phyloP scores from a whole-genome alignment of 2,888 invertebrate species.

The Ectropis crepuscularia region DNA sequence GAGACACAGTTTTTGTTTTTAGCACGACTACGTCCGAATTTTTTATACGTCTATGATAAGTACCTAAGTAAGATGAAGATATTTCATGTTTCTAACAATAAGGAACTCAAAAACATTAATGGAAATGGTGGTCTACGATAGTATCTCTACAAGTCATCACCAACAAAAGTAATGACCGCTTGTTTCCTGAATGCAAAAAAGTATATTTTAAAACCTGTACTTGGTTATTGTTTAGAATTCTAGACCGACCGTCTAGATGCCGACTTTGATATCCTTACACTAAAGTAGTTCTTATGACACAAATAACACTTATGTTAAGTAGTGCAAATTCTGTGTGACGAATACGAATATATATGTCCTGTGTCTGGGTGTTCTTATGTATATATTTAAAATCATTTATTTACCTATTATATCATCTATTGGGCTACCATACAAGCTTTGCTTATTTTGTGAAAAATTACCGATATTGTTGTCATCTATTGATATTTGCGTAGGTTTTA shows the following conservation, averaged over 20 bases:
- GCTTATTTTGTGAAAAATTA: no score
- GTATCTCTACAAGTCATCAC: conserved; percentile 11
- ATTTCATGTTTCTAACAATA: conserved; percentile 7
- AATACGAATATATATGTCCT: no score
- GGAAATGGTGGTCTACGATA: conserved; percentile 8
- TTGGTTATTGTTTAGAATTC: neutral
- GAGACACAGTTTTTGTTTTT: no score
- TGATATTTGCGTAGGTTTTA: no score
- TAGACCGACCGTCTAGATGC: conserved; percentile 11
- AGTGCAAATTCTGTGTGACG: no score
- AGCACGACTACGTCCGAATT: no score
- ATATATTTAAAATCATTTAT: neutral
- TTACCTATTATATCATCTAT: no score
- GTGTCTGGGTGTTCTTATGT: neutral
- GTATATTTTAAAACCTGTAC: neutral
- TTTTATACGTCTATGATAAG: no score
- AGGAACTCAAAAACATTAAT: neutral
- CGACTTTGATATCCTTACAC: conserved; percentile 7
- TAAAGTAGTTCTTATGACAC: neutral
- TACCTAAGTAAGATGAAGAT: neutral
- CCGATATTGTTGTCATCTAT: no score
- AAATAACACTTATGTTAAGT: no score
- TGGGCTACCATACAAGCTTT: no score
- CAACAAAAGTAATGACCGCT: conserved; percentile 15
- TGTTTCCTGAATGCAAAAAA: conserved; percentile 12